Conservation (phyloP, 1,140 invertebrate species). For the Sycophaga agraensis region DNA sequence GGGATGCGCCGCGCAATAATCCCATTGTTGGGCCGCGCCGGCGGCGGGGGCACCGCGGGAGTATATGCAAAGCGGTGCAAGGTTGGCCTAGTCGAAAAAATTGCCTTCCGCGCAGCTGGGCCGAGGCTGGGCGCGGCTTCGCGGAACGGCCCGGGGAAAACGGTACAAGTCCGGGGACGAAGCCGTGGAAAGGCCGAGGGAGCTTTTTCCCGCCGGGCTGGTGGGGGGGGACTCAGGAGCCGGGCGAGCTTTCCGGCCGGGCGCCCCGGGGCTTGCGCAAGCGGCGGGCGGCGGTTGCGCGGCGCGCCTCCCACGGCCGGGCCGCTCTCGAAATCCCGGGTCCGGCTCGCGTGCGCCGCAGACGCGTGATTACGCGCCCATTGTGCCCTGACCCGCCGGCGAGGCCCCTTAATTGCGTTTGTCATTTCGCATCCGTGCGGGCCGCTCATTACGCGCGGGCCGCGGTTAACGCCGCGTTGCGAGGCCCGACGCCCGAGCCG, state of each 20-base stretch:
- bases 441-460: conserved; percentile 52
- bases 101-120: conserved; percentile 15
- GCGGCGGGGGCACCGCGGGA: no score
- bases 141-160: not conserved
- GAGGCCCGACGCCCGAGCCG: no score
- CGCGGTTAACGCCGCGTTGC: conserved; percentile 43
- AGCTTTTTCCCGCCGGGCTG: no score
- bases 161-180: not conserved
- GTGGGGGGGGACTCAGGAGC: no score
- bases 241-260: no score
- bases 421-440: conserved; percentile 50
- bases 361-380: conserved; percentile 34
- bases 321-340: no score
- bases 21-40: conserved; percentile 40
- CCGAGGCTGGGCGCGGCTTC: not conserved
- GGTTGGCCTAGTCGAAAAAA: conserved; percentile 38
- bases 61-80: conserved; percentile 44
- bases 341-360: no score
- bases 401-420: conserved; percentile 53
- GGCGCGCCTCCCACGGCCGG: no score
- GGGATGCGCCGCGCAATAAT: conserved; percentile 30
- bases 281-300: no score
- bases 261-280: no score
- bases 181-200: no score
- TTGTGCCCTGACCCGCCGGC: conserved; percentile 39